These are phyloP conservation scores for Ptyas mucosa DNA, from an alignment of 2,113 vertebrate genomes.

Conservation along the genomic window DNA sequence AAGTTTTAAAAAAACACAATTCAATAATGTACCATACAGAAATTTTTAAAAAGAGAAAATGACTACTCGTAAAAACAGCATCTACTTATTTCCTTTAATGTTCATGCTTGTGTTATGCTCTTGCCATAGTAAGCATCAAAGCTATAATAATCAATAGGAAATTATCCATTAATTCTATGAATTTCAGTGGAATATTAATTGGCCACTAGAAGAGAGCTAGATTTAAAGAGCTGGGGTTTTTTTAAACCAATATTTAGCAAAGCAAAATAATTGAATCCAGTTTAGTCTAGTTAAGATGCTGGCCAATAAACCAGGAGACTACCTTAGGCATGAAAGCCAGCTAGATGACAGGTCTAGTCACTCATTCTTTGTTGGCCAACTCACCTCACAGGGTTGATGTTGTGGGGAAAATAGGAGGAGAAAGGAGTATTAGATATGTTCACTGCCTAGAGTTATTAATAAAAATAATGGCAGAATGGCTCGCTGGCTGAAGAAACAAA, in stretches of 20 bases:
- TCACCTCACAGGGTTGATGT: no score
- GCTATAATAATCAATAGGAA: not conserved
- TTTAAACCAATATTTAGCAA: not conserved
- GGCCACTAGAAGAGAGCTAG: not conserved
- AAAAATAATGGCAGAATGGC: no score
- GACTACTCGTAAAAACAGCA: not conserved
- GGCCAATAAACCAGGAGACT: no score
- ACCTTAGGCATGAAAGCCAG: no score
- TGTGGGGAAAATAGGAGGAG: no score
- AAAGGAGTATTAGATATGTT: no score
- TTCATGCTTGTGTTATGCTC: not conserved
- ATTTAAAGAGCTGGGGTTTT: not conserved
- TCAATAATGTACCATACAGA: not conserved
- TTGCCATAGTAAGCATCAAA: not conserved
- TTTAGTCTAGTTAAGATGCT: not conserved
- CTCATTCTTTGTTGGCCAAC: no score
- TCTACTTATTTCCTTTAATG: not conserved
- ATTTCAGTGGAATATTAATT: not conserved
- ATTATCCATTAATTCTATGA: not conserved
- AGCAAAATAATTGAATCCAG: not conserved
- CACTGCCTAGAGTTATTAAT: no score
- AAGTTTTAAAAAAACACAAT: slow-evolving; percentile 24
- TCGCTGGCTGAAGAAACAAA: no score
- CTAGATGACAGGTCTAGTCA: no score
- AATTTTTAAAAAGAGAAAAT: not conserved